These are phyloP conservation scores for Phylloscopus trochilus DNA, from an alignment of 2,113 vertebrate species.

Conservation along the genomic window DNA sequence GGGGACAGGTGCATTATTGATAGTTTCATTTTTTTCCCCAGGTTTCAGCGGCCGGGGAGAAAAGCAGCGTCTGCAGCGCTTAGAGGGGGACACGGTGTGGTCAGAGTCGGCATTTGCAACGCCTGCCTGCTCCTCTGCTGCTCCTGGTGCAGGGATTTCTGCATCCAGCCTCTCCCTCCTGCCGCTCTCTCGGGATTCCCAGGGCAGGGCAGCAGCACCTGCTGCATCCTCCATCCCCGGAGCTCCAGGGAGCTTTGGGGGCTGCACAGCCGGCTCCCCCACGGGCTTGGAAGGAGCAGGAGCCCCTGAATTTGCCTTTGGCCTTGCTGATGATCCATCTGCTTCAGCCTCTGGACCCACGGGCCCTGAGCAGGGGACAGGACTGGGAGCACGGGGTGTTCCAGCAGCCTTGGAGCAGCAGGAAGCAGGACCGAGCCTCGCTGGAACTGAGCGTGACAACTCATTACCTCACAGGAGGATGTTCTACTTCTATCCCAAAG, in stretches of 20 bases:
- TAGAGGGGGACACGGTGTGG: constrained; percentile 35
- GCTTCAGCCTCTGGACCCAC: not conserved
- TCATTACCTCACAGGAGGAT: not conserved
- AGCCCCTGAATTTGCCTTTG: not conserved
- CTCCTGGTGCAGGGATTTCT: rapidly evolving
- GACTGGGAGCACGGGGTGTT: not conserved
- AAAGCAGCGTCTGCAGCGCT: not conserved
- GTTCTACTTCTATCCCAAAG: not conserved
- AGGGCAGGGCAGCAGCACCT: not conserved
- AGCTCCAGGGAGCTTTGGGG: not conserved
- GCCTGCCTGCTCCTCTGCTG: not conserved
- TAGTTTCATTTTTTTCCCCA: not conserved
- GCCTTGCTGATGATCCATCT: not conserved
- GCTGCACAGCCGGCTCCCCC: not conserved
- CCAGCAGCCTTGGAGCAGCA: not conserved
- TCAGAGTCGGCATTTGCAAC: not conserved
- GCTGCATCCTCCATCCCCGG: not conserved
- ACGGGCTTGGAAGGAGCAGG: rapidly evolving
- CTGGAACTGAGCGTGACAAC: not conserved
- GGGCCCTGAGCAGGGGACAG: not conserved
- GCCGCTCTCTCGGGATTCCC: not conserved
- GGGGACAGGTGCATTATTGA: constrained; percentile 13
- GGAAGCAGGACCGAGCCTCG: not conserved
- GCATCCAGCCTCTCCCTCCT: not conserved
- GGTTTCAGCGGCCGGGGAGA: not conserved